Percentiles rank a stretch among this genome's conserved stretches.
phyloP scores from a whole-genome alignment of 2,797 vertebrate species.

The Eremophila alpestris region DNA sequence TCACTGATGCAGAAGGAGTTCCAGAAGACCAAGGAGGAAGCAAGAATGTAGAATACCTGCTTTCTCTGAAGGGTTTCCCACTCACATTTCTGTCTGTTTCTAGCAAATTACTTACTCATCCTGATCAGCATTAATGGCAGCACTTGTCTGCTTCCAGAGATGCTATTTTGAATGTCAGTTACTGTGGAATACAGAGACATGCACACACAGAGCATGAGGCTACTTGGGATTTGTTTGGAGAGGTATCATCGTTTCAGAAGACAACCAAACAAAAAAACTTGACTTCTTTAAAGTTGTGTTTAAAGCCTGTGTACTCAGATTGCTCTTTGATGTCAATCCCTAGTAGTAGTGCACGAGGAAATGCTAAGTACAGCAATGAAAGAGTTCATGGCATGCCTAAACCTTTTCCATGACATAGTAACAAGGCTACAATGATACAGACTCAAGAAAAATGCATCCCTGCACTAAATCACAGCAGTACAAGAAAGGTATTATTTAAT shows the following conservation, averaged over 20 bases:
- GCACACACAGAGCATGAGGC: background rate
- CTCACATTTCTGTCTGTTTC: background rate
- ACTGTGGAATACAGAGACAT: background rate
- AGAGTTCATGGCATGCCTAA: background rate
- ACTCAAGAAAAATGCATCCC: background rate
- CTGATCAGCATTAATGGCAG: background rate
- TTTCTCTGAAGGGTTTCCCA: background rate
- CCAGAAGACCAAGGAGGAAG: background rate
- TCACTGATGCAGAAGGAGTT: background rate
- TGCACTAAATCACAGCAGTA: background rate
- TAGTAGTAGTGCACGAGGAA: background rate
- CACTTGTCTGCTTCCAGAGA: background rate
- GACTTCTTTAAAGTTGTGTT: background rate
- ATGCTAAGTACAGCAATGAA: background rate
- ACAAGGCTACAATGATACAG: background rate
- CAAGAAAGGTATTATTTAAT: background rate
- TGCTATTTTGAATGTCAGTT: background rate
- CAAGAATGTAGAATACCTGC: background rate
- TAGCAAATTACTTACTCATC: background rate
- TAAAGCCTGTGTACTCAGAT: background rate
- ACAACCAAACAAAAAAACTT: background rate
- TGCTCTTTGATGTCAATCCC: background rate
- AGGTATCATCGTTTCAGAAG: background rate
- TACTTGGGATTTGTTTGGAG: background rate
- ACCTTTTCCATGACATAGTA: background rate